Evolutionary conservation across 2,113 vertebrate species (phyloP), one percentile per base, ranked within the genome.

Genomic region (Chaenocephalus aceratus): DNA sequence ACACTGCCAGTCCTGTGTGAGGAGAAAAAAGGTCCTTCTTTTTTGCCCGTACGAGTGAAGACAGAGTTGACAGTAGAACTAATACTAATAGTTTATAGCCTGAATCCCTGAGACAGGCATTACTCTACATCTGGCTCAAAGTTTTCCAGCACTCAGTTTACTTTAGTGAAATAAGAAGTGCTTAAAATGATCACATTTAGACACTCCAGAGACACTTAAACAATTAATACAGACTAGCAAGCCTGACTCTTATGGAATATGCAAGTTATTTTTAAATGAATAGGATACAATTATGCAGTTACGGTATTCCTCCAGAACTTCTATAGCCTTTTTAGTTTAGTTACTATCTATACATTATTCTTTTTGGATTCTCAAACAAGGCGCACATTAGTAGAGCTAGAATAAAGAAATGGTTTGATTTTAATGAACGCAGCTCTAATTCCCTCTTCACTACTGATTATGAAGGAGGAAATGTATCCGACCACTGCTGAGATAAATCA

Each of bases 401-500:
- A 79, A 81, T 88, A 85, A 91, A 84, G 75, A 86, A 83, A 87
- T 63, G 85, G 78, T 87, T 82, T 67, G 76, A 89, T 90, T 92
- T 87, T 88, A 91, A 92, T 89, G 86, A 91, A 89, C 70, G 15
- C 75, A 70, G 87, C 79, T 83, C 80, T 90, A 86, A 92, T 91
- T 88, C 83, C 77, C 82, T 75, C 82, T 73, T 88, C 84, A 66
- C 90, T 79, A 30, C 89, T 85, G 86, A 91, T 90, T 93, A 83
- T 82, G 84, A 89, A 81, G 88, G 79, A 87, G 86, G 84, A 87
- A 88, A 87, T 87, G 90, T 91, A 88, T 89, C 85, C 81, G 75
- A 88, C 84, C 85, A 87, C 86, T 86, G 86, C 83, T 88, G 88
- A 87, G 88, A 94, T 91, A 77, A 89, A 90, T 84, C 79, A 84